Base-by-base conservation (phyloP, 1,140 invertebrate genomes). In the Drosophila littoralis region DNA sequence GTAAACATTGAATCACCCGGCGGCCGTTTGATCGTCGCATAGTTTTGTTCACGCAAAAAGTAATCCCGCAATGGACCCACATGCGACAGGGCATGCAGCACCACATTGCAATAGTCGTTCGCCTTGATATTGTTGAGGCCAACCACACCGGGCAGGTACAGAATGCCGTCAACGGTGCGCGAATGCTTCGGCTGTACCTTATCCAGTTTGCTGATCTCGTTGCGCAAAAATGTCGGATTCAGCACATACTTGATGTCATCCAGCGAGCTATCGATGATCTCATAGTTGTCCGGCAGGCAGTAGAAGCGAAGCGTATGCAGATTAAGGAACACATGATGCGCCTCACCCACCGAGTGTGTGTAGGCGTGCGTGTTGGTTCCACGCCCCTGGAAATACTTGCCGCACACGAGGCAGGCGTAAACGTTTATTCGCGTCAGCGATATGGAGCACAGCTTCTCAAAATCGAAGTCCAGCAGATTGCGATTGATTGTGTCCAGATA, bases 111-210 rank as follows among this genome's bases (percentile, higher is more conserved):
- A 91, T 99, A 99, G 93, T 99, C 99, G 94, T 99, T 99, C 2
- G 97, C 97, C 93, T 99, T 99, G 73, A 99, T 99, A 93, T 99
- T 99, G 92, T 99, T 99, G 17, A 99, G 93, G 2, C 99, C 99
- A 33, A 98, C 97, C 91, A 99, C 98, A 40, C 98, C 99, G 22
- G 99, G 98, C 76, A 97, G 95, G 93, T 99, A 99, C 81, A 98
- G 95, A 0, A 89, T 65, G 9, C 98, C 98, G 93, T 99, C 98
- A 82, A 99, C 99, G 8, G 99, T 98, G 91, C 98, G 94, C 0
- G 97, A 98, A 91, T 98, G 94, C 92, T 98, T 99, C 7, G 96
- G 95, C 90, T 95, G 96, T 6, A 83, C 32, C 9, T 92, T 94
- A 90, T 99, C 98, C 74, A 99, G 92, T 33, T 94, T 94, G 32